Conservation (phyloP, 2,888 invertebrate genomes). For the Dinocampus coccinellae region DNA sequence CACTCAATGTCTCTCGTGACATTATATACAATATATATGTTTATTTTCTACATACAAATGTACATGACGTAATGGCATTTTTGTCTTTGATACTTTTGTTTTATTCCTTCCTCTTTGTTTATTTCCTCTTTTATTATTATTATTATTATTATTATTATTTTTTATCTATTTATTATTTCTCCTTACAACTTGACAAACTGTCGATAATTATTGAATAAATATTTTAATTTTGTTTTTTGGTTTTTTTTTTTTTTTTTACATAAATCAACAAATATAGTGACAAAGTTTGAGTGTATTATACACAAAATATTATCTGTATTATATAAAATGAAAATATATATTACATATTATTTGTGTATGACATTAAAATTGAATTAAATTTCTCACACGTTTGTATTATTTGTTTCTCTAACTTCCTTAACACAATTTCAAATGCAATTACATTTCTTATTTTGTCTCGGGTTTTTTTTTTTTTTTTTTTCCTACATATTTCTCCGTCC, state of each 20-base stretch:
- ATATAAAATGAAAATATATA: background rate
- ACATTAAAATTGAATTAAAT: background rate
- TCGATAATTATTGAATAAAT: no score
- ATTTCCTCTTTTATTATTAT: no score
- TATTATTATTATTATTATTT: no score
- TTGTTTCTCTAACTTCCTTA: background rate
- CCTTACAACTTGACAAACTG: no score
- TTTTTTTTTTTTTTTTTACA: no score
- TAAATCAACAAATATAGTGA: no score
- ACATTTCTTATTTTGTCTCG: background rate
- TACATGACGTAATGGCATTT: background rate
- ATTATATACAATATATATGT: no score
- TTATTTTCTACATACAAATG: background rate
- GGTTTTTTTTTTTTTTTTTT: background rate
- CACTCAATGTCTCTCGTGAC: background rate
- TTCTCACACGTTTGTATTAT: constrained; percentile 2
- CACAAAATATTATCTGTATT: background rate
- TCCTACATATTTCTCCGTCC: background rate
- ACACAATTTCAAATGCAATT: background rate
- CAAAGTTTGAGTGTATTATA: background rate
- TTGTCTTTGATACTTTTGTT: background rate
- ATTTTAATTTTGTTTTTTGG: no score
- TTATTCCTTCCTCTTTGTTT: background rate
- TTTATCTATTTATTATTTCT: no score
- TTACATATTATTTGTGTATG: background rate